Percentiles rank a stretch among this genome's conserved stretches.
These are phyloP conservation scores for Gymnoscelis rufifasciata DNA, from an alignment of 2,888 invertebrate species.

Conservation along the genomic window DNA sequence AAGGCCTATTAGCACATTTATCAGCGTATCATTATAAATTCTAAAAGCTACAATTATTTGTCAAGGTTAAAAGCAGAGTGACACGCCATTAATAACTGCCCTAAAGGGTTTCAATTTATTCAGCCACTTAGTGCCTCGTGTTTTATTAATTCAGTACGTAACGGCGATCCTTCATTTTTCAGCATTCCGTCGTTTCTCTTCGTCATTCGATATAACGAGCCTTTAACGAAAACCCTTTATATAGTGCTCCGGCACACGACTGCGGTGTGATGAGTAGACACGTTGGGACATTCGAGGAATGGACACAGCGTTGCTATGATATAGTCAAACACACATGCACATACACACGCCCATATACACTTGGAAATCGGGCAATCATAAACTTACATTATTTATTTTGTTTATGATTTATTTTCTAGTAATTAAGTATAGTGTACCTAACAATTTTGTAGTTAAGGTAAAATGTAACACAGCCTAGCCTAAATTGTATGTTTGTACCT, in stretches of 20 bases:
- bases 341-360: too few relatives aligned
- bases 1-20: not conserved
- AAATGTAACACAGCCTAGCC: too few relatives aligned
- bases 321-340: too few relatives aligned
- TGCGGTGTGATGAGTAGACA: too few relatives aligned
- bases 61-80: slow-evolving; percentile 9
- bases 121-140: slow-evolving; percentile 18
- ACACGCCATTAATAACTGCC: slow-evolving; percentile 15
- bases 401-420: too few relatives aligned
- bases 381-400: too few relatives aligned
- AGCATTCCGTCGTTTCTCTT: slow-evolving; percentile 19
- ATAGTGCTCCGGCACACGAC: slow-evolving; percentile 2
- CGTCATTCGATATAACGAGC: slow-evolving; percentile 26
- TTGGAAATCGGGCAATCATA: too few relatives aligned
- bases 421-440: too few relatives aligned
- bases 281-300: too few relatives aligned
- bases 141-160: slow-evolving; percentile 21
- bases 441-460: too few relatives aligned
- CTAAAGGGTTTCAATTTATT: slow-evolving; percentile 21
- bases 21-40: not conserved
- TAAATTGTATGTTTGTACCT: too few relatives aligned
- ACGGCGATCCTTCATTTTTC: slow-evolving; percentile 19
- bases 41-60: slow-evolving; percentile 7
- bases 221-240: slow-evolving; percentile 16
- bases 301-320: too few relatives aligned